Evolutionary conservation across 2,888 invertebrate species (phyloP).

Genomic region (Eumerus sabulonum): DNA sequence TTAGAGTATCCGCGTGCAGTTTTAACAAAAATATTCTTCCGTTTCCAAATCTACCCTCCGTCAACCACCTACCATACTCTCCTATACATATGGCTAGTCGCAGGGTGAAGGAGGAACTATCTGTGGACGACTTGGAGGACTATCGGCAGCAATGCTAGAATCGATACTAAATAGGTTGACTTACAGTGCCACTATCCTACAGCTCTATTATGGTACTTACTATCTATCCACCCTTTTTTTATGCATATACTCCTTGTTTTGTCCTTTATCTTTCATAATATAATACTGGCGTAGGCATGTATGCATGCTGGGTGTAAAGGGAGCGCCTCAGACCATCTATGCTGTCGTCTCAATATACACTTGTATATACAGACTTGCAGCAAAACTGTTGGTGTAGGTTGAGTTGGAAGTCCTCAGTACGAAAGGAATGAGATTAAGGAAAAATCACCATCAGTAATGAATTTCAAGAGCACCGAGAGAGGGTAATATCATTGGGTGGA

Average conservation of each 20-base stretch:
- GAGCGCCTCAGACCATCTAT: conserved; percentile 31
- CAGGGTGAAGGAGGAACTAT: conserved; percentile 24
- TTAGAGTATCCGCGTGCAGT: conserved; percentile 27
- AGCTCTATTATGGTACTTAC: conserved; percentile 40
- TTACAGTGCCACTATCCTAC: conserved; percentile 35
- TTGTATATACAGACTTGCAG: background rate
- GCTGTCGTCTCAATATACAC: conserved; percentile 33
- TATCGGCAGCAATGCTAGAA: conserved; percentile 9
- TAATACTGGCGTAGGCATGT: conserved; percentile 32
- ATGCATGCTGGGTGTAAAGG: conserved; percentile 9
- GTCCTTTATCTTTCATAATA: conserved; percentile 10
- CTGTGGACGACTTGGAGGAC: conserved; percentile 5
- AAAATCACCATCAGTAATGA: conserved; percentile 33
- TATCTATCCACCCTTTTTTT: conserved; percentile 14
- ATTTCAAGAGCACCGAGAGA: conserved; percentile 16
- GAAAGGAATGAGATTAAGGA: conserved; percentile 36
- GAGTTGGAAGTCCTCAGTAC: conserved; percentile 9
- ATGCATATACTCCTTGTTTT: background rate
- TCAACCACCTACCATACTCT: conserved; percentile 2
- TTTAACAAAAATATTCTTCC: background rate
- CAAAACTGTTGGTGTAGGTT: background rate
- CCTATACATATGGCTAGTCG: conserved; percentile 34
- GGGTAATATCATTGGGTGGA: background rate
- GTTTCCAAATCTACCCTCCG: background rate
- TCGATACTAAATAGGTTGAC: conserved; percentile 51